phyloP scores from a whole-genome alignment of 2,888 invertebrate species.

The Rhodophaea formosa region DNA sequence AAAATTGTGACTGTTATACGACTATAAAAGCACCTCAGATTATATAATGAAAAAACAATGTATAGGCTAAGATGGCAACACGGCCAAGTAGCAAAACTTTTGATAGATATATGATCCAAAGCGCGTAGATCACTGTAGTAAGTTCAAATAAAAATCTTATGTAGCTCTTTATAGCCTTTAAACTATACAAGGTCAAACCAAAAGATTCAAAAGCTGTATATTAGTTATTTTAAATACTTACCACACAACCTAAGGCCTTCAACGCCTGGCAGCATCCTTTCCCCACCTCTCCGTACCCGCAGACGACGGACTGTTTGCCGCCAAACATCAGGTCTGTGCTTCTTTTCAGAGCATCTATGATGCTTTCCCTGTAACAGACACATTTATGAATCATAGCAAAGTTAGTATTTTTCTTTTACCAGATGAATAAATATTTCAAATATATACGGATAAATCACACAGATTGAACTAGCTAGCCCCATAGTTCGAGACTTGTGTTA shows the following conservation, averaged over 20 bases:
- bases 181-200: neutral
- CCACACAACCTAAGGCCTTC: slow-evolving; percentile 96
- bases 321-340: slow-evolving; percentile 99
- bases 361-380: slow-evolving; percentile 63
- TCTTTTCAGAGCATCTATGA: slow-evolving; percentile 87
- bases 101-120: no score
- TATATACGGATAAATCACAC: no score
- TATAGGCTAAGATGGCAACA: no score
- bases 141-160: neutral
- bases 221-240: slow-evolving; percentile 73
- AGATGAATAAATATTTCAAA: no score
- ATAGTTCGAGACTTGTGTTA: no score
- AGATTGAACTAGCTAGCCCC: no score
- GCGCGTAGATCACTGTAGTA: no score
- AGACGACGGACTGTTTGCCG: slow-evolving; percentile 97
- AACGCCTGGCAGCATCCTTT: slow-evolving; percentile 98
- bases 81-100: no score
- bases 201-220: neutral
- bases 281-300: slow-evolving; percentile 98
- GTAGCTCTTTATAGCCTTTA: neutral
- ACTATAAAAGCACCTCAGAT: neutral
- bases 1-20: neutral
- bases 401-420: no score
- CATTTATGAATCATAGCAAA: no score
- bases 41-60: no score